A percentile compares a stretch with the other conserved stretches of the same genome.
Conservation (phyloP, 2,113 vertebrate species). For the Cacatua alba region DNA sequence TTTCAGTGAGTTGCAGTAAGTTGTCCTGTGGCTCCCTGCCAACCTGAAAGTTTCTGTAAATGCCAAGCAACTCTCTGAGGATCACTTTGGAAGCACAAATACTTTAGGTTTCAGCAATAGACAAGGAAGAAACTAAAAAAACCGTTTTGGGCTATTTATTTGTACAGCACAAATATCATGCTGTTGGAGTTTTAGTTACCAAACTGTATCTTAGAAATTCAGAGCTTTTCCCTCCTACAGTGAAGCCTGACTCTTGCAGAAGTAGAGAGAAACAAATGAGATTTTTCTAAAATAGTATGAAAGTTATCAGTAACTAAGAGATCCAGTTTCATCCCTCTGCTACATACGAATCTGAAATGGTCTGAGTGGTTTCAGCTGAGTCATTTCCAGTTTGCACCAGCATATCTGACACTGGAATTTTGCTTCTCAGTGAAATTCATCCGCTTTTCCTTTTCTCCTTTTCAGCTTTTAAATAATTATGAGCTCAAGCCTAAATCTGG, state of each 20-base stretch:
- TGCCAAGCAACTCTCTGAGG: conserved; percentile 50
- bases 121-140: conserved; percentile 58
- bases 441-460: not conserved
- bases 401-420: not conserved
- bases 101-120: conserved; percentile 57
- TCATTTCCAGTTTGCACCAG: not conserved
- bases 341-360: not conserved
- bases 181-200: conserved; percentile 58
- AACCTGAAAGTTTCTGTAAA: conserved; percentile 60
- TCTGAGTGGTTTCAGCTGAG: not conserved
- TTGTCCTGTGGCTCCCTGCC: conserved; percentile 58
- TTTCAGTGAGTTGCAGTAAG: conserved; percentile 51
- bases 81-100: conserved; percentile 51
- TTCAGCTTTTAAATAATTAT: not conserved
- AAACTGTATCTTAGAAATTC: conserved; percentile 43
- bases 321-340: not conserved
- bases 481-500: not conserved
- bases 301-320: conserved; percentile 62
- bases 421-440: not conserved
- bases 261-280: conserved; percentile 1
- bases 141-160: conserved; percentile 72
- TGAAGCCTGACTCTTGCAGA: conserved; percentile 12
- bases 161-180: conserved; percentile 59
- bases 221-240: not conserved
- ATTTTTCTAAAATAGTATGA: conserved; percentile 60